These are phyloP conservation scores for Semaprochilodus insignis DNA, from an alignment of 2,797 vertebrate species.

Conservation along the genomic window DNA sequence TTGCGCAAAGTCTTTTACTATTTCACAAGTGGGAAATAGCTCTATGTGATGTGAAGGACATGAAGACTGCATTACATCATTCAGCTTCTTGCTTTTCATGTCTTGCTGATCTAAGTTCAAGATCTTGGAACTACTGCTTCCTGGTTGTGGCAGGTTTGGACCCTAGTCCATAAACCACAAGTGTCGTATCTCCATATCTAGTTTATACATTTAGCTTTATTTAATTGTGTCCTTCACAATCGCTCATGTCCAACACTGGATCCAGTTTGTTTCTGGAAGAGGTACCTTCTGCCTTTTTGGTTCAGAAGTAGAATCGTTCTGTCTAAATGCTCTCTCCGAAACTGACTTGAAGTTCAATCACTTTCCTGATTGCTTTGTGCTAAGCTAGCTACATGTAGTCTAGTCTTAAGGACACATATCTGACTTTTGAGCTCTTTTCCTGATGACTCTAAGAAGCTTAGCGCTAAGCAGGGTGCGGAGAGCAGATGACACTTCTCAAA, in stretches of 20 bases:
- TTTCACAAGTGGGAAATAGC: background rate
- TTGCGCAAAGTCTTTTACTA: background rate
- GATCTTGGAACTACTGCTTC: background rate
- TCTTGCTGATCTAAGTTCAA: background rate
- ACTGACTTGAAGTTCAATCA: background rate
- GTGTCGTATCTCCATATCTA: background rate
- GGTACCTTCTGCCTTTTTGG: background rate
- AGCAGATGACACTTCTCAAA: constrained; percentile 30
- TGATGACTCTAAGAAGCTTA: constrained; percentile 2
- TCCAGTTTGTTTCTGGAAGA: background rate
- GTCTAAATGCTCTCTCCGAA: too few species aligned
- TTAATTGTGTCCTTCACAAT: background rate
- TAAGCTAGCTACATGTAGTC: background rate
- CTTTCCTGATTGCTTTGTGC: background rate
- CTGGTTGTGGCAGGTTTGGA: constrained; percentile 1
- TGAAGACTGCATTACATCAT: background rate
- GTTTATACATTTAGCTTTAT: background rate
- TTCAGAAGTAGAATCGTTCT: background rate
- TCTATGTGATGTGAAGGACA: background rate
- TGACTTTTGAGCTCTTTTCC: constrained; percentile 9
- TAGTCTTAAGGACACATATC: background rate
- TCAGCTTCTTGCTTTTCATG: background rate
- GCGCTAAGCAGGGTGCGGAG: constrained; percentile 1
- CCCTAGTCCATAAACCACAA: background rate
- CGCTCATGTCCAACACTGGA: background rate